Percentiles rank a stretch among this genome's conserved stretches.
phyloP scores from a whole-genome alignment of 1,140 invertebrate genomes.

The Bathynomus jamesi region DNA sequence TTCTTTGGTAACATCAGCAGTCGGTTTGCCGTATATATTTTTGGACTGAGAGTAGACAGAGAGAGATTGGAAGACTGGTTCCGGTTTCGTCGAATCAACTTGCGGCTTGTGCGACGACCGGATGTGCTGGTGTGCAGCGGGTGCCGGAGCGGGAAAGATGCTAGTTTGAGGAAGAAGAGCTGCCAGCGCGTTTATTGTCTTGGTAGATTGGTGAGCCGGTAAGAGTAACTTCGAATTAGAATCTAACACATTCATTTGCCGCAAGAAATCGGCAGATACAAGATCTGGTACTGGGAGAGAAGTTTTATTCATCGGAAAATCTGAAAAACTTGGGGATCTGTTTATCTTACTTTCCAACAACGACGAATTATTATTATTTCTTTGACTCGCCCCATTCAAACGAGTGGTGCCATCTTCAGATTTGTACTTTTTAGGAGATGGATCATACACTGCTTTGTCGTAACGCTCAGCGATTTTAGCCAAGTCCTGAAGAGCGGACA shows the following conservation, averaged over 20 bases:
- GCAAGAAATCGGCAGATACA: slow-evolving; percentile 28
- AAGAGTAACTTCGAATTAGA: slow-evolving; percentile 31
- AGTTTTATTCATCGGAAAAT: slow-evolving; percentile 18
- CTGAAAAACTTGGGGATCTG: slow-evolving; percentile 11
- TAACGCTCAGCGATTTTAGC: slow-evolving; percentile 26
- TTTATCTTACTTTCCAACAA: neutral
- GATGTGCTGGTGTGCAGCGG: slow-evolving; percentile 22
- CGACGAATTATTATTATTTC: slow-evolving; percentile 17
- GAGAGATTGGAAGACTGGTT: slow-evolving; percentile 35
- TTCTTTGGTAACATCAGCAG: slow-evolving; percentile 23
- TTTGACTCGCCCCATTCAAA: slow-evolving; percentile 27
- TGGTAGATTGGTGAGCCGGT: slow-evolving; percentile 35
- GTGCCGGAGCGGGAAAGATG: slow-evolving; percentile 34
- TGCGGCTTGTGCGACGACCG: slow-evolving; percentile 21
- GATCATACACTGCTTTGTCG: slow-evolving; percentile 13
- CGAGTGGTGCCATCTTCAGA: slow-evolving; percentile 26
- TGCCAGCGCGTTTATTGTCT: slow-evolving; percentile 35
- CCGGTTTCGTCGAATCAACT: slow-evolving; percentile 25
- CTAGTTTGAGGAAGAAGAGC: slow-evolving; percentile 34
- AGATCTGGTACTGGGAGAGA: slow-evolving; percentile 28
- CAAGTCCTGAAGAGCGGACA: slow-evolving; percentile 28
- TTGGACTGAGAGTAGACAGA: slow-evolving; percentile 33
- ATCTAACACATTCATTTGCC: slow-evolving; percentile 33
- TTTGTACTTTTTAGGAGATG: slow-evolving; percentile 27
- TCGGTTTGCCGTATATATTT: slow-evolving; percentile 36